These are phyloP conservation scores for Synanthedon andrenaeformis DNA, from an alignment of 2,888 invertebrate species.

Conservation along the genomic window DNA sequence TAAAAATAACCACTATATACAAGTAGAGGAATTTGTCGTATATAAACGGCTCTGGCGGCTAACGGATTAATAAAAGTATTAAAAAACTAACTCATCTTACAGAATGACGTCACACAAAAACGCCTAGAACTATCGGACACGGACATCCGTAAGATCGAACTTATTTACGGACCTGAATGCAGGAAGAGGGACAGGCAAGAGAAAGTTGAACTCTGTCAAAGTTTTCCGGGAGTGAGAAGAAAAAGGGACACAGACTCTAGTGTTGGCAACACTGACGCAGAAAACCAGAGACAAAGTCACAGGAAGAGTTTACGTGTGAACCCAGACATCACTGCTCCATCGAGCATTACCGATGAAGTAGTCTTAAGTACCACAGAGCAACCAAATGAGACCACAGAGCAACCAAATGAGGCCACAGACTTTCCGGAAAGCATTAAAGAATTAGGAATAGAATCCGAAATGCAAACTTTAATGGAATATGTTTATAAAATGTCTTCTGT, in stretches of 20 bases:
- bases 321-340: slow-evolving; percentile 43
- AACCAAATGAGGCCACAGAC: background rate
- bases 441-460: slow-evolving; percentile 29
- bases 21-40: too few relatives aligned
- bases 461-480: slow-evolving; percentile 28
- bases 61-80: background rate
- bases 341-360: slow-evolving; percentile 4
- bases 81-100: slow-evolving; percentile 10
- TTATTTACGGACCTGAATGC: slow-evolving; percentile 46
- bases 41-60: too few relatives aligned
- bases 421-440: slow-evolving; percentile 13
- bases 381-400: background rate
- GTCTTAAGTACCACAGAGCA: too few relatives aligned
- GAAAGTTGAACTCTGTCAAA: slow-evolving; percentile 45
- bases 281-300: slow-evolving; percentile 5
- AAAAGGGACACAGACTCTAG: slow-evolving; percentile 14
- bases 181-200: slow-evolving; percentile 36
- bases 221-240: slow-evolving; percentile 35
- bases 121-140: slow-evolving; percentile 23
- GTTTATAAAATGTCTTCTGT: slow-evolving; percentile 25
- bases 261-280: slow-evolving; percentile 5
- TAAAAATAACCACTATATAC: too few relatives aligned
- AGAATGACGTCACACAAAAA: slow-evolving; percentile 25
- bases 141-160: slow-evolving; percentile 42
- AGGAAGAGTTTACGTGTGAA: slow-evolving; percentile 38